These are phyloP conservation scores for Odocoileus hemionus DNA, from an alignment of 2,113 vertebrate genomes.

Conservation along the genomic window DNA sequence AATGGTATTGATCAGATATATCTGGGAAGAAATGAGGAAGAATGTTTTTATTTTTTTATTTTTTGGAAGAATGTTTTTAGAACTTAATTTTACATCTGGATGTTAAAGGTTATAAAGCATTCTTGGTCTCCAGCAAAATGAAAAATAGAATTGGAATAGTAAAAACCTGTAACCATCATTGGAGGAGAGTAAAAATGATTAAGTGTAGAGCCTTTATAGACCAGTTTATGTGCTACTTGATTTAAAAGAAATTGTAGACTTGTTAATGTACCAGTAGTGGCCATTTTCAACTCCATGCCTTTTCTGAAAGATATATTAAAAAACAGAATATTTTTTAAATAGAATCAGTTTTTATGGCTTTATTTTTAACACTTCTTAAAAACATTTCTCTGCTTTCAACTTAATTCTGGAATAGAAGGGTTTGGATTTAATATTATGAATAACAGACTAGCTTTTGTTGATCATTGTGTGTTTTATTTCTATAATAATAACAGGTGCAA, in stretches of 20 bases:
- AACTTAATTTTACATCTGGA: not conserved
- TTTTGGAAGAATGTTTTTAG: not conserved
- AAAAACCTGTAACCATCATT: not conserved
- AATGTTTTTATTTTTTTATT: not conserved
- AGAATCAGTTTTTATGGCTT: not conserved
- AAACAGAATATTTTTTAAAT: slow-evolving; percentile 15
- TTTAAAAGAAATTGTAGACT: not conserved
- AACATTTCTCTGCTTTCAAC: not conserved
- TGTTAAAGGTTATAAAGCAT: not conserved
- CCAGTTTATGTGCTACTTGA: not conserved
- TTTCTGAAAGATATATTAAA: slow-evolving; percentile 8
- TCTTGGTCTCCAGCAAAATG: slow-evolving; percentile 25
- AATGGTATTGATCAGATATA: not conserved
- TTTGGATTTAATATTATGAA: not conserved
- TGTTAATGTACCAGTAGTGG: not conserved
- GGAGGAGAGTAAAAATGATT: not conserved
- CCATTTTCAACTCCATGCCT: not conserved
- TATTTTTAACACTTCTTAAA: not conserved
- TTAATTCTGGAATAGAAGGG: slow-evolving; percentile 1
- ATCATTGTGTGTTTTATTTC: not conserved
- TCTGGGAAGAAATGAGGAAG: not conserved
- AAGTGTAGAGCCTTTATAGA: not conserved
- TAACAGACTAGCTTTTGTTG: not conserved
- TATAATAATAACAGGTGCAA: not conserved
- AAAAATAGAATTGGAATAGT: not conserved